Evolutionary conservation across 2,888 invertebrate species (phyloP).

Genomic region (Thelaira solivaga): DNA sequence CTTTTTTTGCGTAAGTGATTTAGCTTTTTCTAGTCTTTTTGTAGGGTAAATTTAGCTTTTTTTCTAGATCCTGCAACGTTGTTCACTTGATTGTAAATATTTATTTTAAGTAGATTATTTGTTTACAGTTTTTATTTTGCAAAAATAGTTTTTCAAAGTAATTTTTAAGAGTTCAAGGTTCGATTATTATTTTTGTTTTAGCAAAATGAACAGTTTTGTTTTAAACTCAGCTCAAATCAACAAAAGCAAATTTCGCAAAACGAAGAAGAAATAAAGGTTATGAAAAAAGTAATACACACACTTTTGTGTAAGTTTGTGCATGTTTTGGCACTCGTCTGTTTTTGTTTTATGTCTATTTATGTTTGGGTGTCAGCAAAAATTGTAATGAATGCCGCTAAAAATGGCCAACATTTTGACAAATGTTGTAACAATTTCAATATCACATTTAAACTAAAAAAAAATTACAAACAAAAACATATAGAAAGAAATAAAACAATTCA

Average conservation of each 20-base stretch:
- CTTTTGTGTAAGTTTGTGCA: background rate
- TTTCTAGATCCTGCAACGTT: too few relatives aligned
- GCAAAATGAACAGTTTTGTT: slow-evolving; percentile 9
- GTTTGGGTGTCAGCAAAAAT: background rate
- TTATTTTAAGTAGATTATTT: too few relatives aligned
- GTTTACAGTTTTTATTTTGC: background rate
- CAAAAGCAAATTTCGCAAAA: background rate
- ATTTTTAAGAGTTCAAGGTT: slow-evolving; percentile 32
- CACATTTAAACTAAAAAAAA: too few relatives aligned
- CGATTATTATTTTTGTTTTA: background rate
- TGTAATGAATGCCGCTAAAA: slow-evolving; percentile 3
- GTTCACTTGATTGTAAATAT: too few relatives aligned
- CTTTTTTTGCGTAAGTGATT: too few relatives aligned
- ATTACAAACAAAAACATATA: too few relatives aligned
- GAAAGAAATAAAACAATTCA: too few relatives aligned
- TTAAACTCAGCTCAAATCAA: background rate
- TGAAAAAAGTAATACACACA: background rate
- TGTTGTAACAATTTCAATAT: too few relatives aligned
- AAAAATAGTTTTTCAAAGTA: background rate
- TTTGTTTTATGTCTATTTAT: background rate
- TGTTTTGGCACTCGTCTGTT: slow-evolving; percentile 4
- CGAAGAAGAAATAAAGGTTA: background rate
- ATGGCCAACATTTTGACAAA: background rate
- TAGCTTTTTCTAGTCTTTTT: too few relatives aligned
- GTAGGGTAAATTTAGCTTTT: too few relatives aligned